These are phyloP conservation scores for Orius insidiosus DNA, from an alignment of 1,140 invertebrate genomes.

Conservation along the genomic window DNA sequence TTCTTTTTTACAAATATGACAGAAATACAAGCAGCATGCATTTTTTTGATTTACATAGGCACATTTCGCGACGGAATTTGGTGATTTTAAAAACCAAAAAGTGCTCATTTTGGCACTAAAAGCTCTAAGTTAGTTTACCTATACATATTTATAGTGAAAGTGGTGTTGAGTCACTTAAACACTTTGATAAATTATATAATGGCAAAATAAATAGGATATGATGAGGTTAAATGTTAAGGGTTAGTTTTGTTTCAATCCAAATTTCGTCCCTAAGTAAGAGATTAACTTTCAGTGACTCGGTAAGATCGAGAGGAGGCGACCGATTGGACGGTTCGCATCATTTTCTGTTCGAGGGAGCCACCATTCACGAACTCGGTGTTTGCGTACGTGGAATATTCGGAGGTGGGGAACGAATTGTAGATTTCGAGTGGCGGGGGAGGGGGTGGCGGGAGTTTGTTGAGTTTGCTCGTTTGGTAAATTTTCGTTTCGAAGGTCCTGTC, in stretches of 20 bases:
- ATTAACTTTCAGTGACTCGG: constrained; percentile 3
- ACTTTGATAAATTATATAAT: constrained; percentile 1
- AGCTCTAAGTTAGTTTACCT: no score
- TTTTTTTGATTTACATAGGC: no score
- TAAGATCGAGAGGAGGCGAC: neutral
- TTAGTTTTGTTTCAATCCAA: neutral
- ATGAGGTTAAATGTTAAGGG: neutral
- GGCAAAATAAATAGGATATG: constrained; percentile 1
- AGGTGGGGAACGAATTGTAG: neutral
- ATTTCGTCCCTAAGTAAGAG: neutral
- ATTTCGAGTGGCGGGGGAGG: neutral
- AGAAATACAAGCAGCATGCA: no score
- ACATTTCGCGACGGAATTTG: no score
- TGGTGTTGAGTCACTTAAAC: neutral
- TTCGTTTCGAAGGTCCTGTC: neutral
- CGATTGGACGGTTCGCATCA: constrained; percentile 3
- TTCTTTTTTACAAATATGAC: no score
- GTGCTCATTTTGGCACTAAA: no score
- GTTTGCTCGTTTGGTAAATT: neutral
- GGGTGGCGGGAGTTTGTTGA: neutral
- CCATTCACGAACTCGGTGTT: constrained; percentile 30
- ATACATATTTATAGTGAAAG: neutral
- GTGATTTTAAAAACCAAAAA: no score
- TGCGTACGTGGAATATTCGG: neutral
- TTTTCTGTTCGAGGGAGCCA: constrained; percentile 18